Evolutionary conservation across 2,113 vertebrate genomes (phyloP).

Genomic region (Aphyosemion australe): DNA sequence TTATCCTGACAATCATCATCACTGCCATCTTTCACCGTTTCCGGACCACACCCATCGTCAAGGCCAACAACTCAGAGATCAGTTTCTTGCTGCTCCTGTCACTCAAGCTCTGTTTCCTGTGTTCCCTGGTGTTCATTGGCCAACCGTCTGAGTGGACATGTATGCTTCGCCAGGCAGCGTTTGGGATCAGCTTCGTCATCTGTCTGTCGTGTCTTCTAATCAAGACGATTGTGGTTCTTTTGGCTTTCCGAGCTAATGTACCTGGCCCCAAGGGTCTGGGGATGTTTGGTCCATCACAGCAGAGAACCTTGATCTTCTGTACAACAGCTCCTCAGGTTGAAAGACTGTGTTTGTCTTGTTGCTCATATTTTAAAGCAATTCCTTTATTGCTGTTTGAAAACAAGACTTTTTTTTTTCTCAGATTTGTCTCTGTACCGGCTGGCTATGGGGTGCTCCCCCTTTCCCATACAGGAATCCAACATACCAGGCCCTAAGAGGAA

Average conservation of each 20-base stretch:
- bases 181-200: conserved; percentile 79
- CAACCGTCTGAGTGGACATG: conserved; percentile 74
- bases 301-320: conserved; percentile 69
- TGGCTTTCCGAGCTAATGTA: conserved; percentile 68
- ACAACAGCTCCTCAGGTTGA: conserved; percentile 73
- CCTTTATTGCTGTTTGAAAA: not conserved
- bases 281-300: conserved; percentile 72
- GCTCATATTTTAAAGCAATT: not conserved
- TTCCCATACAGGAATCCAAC: conserved; percentile 73
- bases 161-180: conserved; percentile 70
- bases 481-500: conserved; percentile 69
- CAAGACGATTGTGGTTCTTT: conserved; percentile 79
- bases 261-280: conserved; percentile 57
- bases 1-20: conserved; percentile 58
- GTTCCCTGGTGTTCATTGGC: conserved; percentile 75
- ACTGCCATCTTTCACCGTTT: conserved; percentile 68
- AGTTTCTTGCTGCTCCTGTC: conserved; percentile 80
- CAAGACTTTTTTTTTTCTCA: conserved; percentile 25
- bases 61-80: conserved; percentile 80
- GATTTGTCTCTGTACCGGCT: conserved; percentile 69
- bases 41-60: conserved; percentile 74
- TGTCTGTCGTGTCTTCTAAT: conserved; percentile 80
- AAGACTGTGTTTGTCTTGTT: not conserved
- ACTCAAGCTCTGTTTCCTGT: conserved; percentile 79
- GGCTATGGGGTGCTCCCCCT: conserved; percentile 65